Conservation (phyloP, 1,140 invertebrate species). For the Cydia amplana region DNA sequence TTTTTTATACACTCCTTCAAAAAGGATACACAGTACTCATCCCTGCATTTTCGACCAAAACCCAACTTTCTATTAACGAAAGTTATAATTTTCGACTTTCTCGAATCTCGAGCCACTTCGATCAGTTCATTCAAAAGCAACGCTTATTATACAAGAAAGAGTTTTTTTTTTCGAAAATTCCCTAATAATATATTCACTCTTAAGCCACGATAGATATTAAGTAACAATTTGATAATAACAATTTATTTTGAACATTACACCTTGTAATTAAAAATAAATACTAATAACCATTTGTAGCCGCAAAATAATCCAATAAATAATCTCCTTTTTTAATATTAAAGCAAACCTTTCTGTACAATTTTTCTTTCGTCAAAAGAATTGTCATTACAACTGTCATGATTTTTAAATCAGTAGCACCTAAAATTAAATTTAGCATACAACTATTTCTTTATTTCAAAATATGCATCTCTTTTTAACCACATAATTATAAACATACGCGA, state of each 20-base stretch:
- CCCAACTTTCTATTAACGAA: slow-evolving; percentile 4
- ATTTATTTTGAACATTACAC: slow-evolving; percentile 23
- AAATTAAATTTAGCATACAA: slow-evolving; percentile 8
- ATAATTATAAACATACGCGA: slow-evolving; percentile 10
- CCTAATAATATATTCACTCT: slow-evolving; percentile 16
- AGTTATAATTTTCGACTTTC: not conserved
- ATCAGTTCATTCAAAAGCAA: slow-evolving; percentile 2
- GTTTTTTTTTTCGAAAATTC: not conserved
- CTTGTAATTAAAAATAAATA: slow-evolving; percentile 15
- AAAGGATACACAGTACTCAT: not conserved
- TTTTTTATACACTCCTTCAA: slow-evolving; percentile 18
- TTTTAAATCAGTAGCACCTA: slow-evolving; percentile 12
- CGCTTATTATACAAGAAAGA: not conserved
- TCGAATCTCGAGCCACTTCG: not conserved
- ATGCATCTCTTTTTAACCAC: slow-evolving; percentile 4
- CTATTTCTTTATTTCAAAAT: not conserved
- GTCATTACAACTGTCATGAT: slow-evolving; percentile 13
- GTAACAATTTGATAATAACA: slow-evolving; percentile 29
- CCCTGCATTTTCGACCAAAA: slow-evolving; percentile 20
- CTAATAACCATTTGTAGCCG: not conserved
- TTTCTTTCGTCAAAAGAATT: not conserved
- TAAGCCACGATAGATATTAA: slow-evolving; percentile 31
- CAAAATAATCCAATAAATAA: slow-evolving; percentile 17
- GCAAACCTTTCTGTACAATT: slow-evolving; percentile 8
- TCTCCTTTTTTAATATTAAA: slow-evolving; percentile 10